Evolutionary conservation across 1,140 invertebrate genomes (phyloP), one percentile per base, ranked within the genome.

Genomic region (Drosophila carrolli): DNA sequence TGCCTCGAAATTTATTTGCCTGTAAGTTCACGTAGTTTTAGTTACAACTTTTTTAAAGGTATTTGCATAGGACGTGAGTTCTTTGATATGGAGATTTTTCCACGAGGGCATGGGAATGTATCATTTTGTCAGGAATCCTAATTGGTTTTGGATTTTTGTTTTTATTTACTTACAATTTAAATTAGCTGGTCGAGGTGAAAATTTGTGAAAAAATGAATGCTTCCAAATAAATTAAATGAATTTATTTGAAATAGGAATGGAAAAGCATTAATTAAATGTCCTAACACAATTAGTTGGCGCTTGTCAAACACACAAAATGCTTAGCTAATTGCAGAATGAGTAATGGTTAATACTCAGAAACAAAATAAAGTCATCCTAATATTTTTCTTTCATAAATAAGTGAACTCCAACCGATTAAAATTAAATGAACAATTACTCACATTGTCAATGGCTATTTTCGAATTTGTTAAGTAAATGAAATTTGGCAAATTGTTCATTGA

Each of bases 81-180:
- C 73, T 75, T 75, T 75, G 73, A 75, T 66, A 75, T 75, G 73
- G 35, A 75, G 72, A 75, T 75, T 75, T 16, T 6, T 23, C 10
- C 51, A 35, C 51, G 23, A 19, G 23, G 32, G 11, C 40, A 16
- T 50, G 53, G 19, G 10, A 71, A 60, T 71, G 44, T 71, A 19
- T 57, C 65, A 67, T 37, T 48, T 13, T 14, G 40, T 14, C 23
- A 8, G 40, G 47, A 60, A 60, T 54, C n/a, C 67, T 51, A 73
- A 73, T 72, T 72, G 56, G 32, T 41, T 71, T 58, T 55, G 1
- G 19, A 7, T 23, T 19, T 41, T 50, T 27, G 8, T 32, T 32
- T 65, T 16, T 41, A 50, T 65, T 40, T 19, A 23, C 10, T 16
- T 61, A 61, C 35, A 29, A 9, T 19, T 47, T 46, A 35, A 35